These are phyloP conservation scores for Punctoribates punctum DNA, from an alignment of 2,888 invertebrate species.

Conservation along the genomic window DNA sequence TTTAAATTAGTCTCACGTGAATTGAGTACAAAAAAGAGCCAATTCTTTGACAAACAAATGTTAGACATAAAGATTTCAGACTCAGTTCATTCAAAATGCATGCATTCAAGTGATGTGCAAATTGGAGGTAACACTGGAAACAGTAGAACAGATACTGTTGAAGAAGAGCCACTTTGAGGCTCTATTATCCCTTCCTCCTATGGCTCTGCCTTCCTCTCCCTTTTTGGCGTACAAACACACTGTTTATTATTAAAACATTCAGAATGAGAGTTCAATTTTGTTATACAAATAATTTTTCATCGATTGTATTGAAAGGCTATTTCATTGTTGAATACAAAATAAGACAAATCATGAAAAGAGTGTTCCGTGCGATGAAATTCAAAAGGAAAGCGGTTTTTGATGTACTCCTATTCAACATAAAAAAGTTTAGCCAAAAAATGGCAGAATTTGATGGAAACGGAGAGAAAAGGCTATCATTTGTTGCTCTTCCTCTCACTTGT, in stretches of 20 bases:
- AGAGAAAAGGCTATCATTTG: conserved; percentile 2
- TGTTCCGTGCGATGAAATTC: conserved; percentile 11
- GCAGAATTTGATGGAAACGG: neutral
- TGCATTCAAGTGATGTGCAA: neutral
- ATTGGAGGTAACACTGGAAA: too few species aligned
- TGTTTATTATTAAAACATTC: conserved; percentile 1
- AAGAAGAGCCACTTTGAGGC: too few species aligned
- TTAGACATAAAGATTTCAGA: neutral
- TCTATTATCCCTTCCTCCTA: too few species aligned
- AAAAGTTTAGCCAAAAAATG: neutral
- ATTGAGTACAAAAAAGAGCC: neutral
- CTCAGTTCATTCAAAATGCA: neutral
- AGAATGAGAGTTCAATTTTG: conserved; percentile 9
- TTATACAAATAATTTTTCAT: conserved; percentile 27
- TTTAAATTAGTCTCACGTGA: conserved; percentile 24
- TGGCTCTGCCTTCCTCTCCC: too few species aligned
- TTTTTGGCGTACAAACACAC: too few species aligned
- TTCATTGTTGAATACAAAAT: neutral
- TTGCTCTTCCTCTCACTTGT: neutral
- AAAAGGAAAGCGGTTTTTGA: neutral
- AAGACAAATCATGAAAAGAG: conserved; percentile 3
- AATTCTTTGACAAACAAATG: neutral
- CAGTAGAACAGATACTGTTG: too few species aligned
- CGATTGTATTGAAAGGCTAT: neutral
- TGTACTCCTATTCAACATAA: neutral